phyloP scores from a whole-genome alignment of 2,113 vertebrate species.

The Eulemur macaco region DNA sequence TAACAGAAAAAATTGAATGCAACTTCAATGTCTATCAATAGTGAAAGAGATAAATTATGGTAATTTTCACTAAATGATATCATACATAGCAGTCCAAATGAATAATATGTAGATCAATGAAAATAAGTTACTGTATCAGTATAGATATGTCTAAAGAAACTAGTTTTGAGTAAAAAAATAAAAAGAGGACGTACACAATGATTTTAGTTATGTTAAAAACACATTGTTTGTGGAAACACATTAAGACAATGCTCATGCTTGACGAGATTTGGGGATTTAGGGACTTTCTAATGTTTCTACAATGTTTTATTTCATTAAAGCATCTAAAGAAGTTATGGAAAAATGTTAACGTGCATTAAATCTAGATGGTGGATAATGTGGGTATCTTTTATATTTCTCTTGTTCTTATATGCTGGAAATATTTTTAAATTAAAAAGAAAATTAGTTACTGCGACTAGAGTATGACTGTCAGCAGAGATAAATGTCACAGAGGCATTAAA shows the following conservation, averaged over 20 bases:
- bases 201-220: not conserved
- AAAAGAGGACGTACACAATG: not conserved
- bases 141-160: not conserved
- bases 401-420: not conserved
- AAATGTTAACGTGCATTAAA: not conserved
- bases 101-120: not conserved
- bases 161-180: not conserved
- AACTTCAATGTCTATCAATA: not conserved
- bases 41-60: not conserved
- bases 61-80: not conserved
- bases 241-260: not conserved
- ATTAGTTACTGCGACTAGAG: not conserved
- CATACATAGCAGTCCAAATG: not conserved
- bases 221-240: not conserved
- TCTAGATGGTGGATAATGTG: not conserved
- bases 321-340: not conserved
- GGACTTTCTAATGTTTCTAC: not conserved
- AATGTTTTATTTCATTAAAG: not conserved
- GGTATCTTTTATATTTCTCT: not conserved
- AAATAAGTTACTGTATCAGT: not conserved
- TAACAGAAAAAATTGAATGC: not conserved
- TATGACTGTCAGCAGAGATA: not conserved
- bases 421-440: slow-evolving; percentile 20
- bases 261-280: not conserved
- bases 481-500: not conserved